phyloP scores from a whole-genome alignment of 2,888 invertebrate genomes.

The Cacoxenus indagator region DNA sequence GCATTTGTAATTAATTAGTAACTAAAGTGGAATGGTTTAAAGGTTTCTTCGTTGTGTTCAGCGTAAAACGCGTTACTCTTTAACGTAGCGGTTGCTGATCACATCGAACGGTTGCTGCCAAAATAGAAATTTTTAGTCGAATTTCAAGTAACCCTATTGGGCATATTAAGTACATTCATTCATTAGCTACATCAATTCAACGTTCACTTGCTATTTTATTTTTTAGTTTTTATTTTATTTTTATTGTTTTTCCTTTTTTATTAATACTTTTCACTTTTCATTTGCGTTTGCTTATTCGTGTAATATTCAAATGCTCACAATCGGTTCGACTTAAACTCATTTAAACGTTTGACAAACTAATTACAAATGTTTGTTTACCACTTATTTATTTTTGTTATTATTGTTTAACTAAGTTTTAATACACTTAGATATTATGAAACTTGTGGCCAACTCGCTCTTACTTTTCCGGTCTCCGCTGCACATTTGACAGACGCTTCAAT shows the following conservation, averaged over 20 bases:
- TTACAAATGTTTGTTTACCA: conserved; percentile 15
- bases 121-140: too few relatives aligned
- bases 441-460: not conserved
- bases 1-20: conserved; percentile 12
- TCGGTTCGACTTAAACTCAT: conserved; percentile 8
- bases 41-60: not conserved
- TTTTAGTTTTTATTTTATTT: conserved; percentile 7
- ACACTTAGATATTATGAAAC: conserved; percentile 27
- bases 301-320: conserved; percentile 12
- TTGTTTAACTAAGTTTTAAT: conserved; percentile 19
- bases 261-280: conserved; percentile 46
- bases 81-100: conserved; percentile 46
- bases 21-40: not conserved
- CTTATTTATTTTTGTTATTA: conserved; percentile 28
- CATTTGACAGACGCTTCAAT: not conserved
- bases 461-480: not conserved
- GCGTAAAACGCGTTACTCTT: conserved; percentile 41
- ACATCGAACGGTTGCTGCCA: conserved; percentile 29
- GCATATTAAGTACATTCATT: conserved; percentile 40
- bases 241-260: conserved; percentile 28
- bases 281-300: conserved; percentile 23
- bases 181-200: conserved; percentile 23
- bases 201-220: conserved; percentile 38
- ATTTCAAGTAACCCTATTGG: too few relatives aligned
- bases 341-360: conserved; percentile 6